Evolutionary conservation across 2,797 vertebrate genomes (phyloP).

Genomic region (Xyrichtys novacula): DNA sequence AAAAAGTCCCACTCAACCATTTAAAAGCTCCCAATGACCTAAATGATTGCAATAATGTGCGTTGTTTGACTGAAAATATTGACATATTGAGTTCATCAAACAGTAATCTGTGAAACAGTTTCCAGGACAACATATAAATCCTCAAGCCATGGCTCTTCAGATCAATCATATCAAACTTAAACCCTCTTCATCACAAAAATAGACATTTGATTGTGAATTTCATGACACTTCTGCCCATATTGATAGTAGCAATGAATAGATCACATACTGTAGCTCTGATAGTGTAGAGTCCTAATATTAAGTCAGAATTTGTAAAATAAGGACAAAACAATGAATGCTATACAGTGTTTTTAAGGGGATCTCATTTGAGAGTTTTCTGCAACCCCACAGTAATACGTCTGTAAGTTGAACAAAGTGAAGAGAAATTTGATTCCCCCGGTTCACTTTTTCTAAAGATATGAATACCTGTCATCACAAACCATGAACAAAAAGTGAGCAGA

Average conservation of each 20-base stretch:
- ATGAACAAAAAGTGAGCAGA: slow-evolving; percentile 21
- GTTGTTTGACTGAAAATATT: slow-evolving; percentile 25
- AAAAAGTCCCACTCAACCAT: slow-evolving; percentile 12
- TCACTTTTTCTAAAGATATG: slow-evolving; percentile 21
- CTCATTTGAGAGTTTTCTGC: slow-evolving; percentile 14
- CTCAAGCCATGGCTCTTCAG: too few relatives aligned
- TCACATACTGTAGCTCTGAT: background rate
- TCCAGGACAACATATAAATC: too few relatives aligned
- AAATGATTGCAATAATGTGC: slow-evolving; percentile 21
- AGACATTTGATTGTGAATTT: slow-evolving; percentile 7
- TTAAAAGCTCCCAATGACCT: slow-evolving; percentile 25
- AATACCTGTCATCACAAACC: slow-evolving; percentile 34
- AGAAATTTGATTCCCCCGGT: slow-evolving; percentile 5
- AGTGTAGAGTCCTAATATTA: background rate
- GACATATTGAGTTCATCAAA: slow-evolving; percentile 14
- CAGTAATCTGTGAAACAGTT: too few relatives aligned
- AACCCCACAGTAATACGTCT: background rate
- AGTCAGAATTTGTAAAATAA: too few relatives aligned
- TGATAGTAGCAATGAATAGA: background rate
- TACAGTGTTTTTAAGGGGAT: background rate
- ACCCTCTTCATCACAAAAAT: too few relatives aligned
- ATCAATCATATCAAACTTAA: too few relatives aligned
- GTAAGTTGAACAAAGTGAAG: slow-evolving; percentile 5
- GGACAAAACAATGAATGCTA: background rate
- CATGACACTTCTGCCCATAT: background rate